Evolutionary conservation across 2,113 vertebrate genomes (phyloP), one percentile per base, ranked within the genome.

Genomic region (Caloenas nicobarica): DNA sequence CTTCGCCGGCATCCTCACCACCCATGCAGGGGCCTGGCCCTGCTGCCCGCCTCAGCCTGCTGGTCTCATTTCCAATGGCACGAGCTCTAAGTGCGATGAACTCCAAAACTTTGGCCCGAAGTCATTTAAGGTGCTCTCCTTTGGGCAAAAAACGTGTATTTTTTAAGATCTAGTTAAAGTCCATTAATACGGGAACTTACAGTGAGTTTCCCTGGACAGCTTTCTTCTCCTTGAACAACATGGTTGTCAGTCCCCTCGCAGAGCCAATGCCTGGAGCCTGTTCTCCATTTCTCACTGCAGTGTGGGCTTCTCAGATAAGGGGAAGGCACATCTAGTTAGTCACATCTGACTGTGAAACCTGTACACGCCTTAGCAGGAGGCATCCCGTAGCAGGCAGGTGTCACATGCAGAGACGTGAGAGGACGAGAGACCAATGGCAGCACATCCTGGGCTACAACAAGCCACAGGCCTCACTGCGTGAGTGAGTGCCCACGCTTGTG

Each of bases 401-500:
- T 40, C 58, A 50, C 64, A 38, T 24, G 33, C 24, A 57, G n/a
- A 72, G 51, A 77, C 0, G 2, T 54, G 31, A 65, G 65, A 69
- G 36, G 26, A 5, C 65, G 34, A 74, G 57, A 28, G 57, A 40
- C 4, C 29, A 40, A 62, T 34, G 25, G 58, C 17, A 46, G 70
- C 19, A 53, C 14, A 42, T 50, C 44, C 31, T 65, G 77, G 65
- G 29, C 51, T 42, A 42, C 28, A 36, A 17, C 31, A 66, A 54
- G 46, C 29, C 2, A 1, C 0, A 5, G 77, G 29, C 34, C 50
- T 50, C 3, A 2, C 29, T 9, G 13, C 53, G 11, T 25, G 33
- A n/a, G 11, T 29, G 33, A n/a, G 38, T 58, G 38, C 44, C 25
- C 53, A 64, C 54, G 18, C 29, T 60, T 58, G 44, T 54, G 38